A percentile compares a stretch with the other conserved stretches of the same genome.
Conservation (phyloP, 2,888 invertebrate genomes). For the Tachystola acroxantha region DNA sequence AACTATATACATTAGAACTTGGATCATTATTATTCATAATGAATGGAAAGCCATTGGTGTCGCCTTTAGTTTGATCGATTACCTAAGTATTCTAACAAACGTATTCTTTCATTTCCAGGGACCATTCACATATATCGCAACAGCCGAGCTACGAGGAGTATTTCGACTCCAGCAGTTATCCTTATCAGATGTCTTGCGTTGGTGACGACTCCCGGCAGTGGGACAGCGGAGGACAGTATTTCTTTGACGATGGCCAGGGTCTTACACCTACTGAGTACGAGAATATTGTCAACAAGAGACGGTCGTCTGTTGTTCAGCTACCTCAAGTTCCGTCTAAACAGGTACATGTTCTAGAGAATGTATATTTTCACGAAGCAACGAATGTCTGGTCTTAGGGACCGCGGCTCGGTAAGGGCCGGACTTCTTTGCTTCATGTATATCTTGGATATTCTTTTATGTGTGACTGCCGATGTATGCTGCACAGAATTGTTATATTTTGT, state of each 20-base stretch:
- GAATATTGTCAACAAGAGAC: slow-evolving; percentile 74
- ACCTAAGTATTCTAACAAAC: too few relatives aligned
- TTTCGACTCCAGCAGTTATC: slow-evolving; percentile 81
- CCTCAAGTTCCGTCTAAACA: slow-evolving; percentile 72
- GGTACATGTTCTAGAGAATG: slow-evolving; percentile 21
- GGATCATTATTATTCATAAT: too few relatives aligned
- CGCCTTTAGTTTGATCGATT: too few relatives aligned
- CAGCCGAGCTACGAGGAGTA: slow-evolving; percentile 81
- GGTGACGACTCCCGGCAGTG: slow-evolving; percentile 84
- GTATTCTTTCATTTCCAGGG: slow-evolving; percentile 67
- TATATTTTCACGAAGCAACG: too few relatives aligned
- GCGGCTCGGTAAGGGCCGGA: too few relatives aligned
- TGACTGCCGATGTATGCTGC: too few relatives aligned
- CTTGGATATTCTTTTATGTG: too few relatives aligned
- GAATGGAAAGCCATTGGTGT: too few relatives aligned
- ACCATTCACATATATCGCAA: slow-evolving; percentile 68
- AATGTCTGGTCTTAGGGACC: too few relatives aligned
- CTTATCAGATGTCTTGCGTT: slow-evolving; percentile 76
- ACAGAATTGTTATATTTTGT: too few relatives aligned
- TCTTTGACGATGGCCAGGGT: slow-evolving; percentile 58
- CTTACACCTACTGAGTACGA: slow-evolving; percentile 76
- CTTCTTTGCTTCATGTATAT: too few relatives aligned
- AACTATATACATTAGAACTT: too few relatives aligned
- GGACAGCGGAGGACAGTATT: slow-evolving; percentile 83
- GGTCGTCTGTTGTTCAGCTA: slow-evolving; percentile 71